phyloP scores from a whole-genome alignment of 2,797 vertebrate genomes.

The Rhincodon typus region DNA sequence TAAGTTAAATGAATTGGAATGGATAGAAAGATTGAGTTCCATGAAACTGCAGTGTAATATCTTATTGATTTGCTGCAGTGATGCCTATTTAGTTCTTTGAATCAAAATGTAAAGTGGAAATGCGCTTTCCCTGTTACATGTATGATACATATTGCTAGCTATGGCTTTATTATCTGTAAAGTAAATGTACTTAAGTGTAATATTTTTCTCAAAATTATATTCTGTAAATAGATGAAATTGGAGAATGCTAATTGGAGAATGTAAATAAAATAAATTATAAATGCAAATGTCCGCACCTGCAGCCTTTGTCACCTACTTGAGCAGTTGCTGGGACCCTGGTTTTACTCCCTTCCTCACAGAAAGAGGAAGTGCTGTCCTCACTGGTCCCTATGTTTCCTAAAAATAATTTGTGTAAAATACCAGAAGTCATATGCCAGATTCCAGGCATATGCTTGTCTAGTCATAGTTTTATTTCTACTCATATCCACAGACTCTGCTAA shows the following conservation, averaged over 20 bases:
- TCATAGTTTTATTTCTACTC: too few species aligned
- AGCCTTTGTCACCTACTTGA: background rate
- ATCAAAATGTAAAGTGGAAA: background rate
- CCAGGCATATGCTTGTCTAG: too few species aligned
- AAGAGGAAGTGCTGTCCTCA: background rate
- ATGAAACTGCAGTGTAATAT: background rate
- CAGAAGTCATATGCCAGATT: too few species aligned
- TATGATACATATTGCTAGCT: background rate
- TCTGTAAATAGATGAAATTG: background rate
- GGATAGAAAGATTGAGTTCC: background rate
- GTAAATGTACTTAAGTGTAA: background rate
- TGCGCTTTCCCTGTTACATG: background rate
- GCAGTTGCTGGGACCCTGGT: background rate
- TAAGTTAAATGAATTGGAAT: background rate
- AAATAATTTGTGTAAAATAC: too few species aligned
- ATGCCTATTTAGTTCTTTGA: background rate
- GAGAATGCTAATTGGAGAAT: background rate
- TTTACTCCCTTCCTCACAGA: background rate
- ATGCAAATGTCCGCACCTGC: background rate
- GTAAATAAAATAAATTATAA: background rate
- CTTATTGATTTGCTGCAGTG: background rate
- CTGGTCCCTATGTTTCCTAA: background rate
- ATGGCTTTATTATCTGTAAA: background rate
- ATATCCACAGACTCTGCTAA: too few species aligned
- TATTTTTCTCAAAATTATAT: background rate